Evolutionary conservation across 2,797 vertebrate species (phyloP), one percentile per base, ranked within the genome.

Genomic region (Sphenodon punctatus): DNA sequence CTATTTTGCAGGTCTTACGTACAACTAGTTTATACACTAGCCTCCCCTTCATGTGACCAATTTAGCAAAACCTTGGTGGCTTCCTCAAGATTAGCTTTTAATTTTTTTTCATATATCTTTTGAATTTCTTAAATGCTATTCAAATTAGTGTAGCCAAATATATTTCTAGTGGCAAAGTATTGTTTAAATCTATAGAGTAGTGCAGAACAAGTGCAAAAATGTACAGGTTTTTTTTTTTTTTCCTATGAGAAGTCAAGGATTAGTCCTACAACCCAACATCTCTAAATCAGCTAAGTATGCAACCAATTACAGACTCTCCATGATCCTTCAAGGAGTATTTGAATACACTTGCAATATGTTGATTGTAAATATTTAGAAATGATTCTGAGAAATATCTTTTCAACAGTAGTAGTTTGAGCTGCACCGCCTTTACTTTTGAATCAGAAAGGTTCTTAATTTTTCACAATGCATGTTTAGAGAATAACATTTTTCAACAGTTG

Each of bases 91-190:
- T 72, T 80, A 68, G 9, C 34, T 10, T 76, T 91, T 93, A 60
- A 80, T 91, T 85, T 84, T 90, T 92, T 90, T 93, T 53, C 87
- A 89, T 32, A 60, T 85, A 75, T 27, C 42, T 89, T 89, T 87
- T 61, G 22, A 91, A 93, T 91, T 88, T 60, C 48, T 85, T 68
- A 72, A 70, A 82, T 66, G 39, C 68, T 88, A 78, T 86, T 74
- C 70, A 89, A 79, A 73, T 86, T 56, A 7, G 2, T 71, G 81
- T 69, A 69, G 79, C 84, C 34, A 80, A 56, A 56, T 56, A 64
- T 82, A 67, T 78, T 90, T 91, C 77, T 58, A 87, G 71, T 76
- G 58, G 46, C 73, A 77, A 91, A 88, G 88, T 55, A 48, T 74
- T 51, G 39, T 82, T 85, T 51, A 82, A 80, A 81, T 78, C 43